These are phyloP conservation scores for Zaprionus taronus DNA, from an alignment of 1,140 invertebrate genomes.

Conservation along the genomic window DNA sequence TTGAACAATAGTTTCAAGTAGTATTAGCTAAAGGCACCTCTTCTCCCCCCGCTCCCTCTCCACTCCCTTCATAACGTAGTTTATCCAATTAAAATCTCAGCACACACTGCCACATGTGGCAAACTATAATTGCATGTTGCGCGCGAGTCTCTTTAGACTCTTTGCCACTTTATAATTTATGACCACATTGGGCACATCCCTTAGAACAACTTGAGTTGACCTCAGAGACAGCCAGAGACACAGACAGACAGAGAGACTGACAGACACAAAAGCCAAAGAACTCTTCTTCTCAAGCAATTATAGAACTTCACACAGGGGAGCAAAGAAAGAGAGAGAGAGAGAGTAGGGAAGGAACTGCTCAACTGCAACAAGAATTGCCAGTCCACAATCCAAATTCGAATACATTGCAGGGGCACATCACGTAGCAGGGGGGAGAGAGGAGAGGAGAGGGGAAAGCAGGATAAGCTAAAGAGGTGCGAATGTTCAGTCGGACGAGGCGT, in stretches of 20 bases:
- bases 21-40: neutral
- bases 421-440: conserved; percentile 53
- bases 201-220: conserved; percentile 41
- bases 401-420: conserved; percentile 19
- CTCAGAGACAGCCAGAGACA: conserved; percentile 51
- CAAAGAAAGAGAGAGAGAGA: conserved; percentile 19
- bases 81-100: conserved; percentile 50
- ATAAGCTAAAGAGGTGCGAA: conserved; percentile 41
- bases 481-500: conserved; percentile 37
- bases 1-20: conserved; percentile 25
- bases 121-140: conserved; percentile 75
- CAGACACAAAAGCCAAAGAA: conserved; percentile 22
- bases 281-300: conserved; percentile 69
- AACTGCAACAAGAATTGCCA: conserved; percentile 32
- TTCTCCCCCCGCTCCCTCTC: neutral
- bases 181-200: conserved; percentile 38
- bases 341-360: neutral
- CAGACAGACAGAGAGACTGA: conserved; percentile 18
- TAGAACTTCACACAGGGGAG: conserved; percentile 62
- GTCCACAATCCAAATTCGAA: conserved; percentile 2
- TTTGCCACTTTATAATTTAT: conserved; percentile 74
- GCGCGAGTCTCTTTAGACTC: conserved; percentile 59
- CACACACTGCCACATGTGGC: conserved; percentile 65
- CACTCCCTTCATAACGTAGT: conserved; percentile 10
- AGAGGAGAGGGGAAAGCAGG: neutral